These are phyloP conservation scores for Distichodus sexfasciatus DNA, from an alignment of 2,797 vertebrate genomes.

Conservation along the genomic window DNA sequence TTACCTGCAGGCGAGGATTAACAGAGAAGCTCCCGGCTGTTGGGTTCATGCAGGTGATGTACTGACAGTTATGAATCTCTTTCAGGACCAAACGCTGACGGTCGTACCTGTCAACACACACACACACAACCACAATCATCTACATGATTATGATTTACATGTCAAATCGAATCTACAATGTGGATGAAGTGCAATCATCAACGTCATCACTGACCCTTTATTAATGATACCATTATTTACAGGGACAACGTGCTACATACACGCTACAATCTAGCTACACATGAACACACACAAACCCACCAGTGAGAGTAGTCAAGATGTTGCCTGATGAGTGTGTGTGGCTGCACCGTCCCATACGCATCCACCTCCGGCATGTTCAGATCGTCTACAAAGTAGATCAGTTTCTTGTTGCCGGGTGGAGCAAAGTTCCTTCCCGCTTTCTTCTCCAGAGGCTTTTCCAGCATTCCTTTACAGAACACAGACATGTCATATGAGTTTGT, in stretches of 20 bases:
- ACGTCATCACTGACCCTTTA: no score
- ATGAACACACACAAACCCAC: conserved; percentile 50
- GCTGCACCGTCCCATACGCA: conserved; percentile 76
- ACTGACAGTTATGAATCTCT: conserved; percentile 91
- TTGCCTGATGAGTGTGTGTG: conserved; percentile 78
- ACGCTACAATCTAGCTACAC: no score
- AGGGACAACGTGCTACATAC: no score
- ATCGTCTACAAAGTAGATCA: conserved; percentile 82
- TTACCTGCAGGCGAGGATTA: conserved; percentile 87
- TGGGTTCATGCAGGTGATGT: conserved; percentile 91
- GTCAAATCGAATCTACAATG: no score
- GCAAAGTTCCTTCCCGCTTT: conserved; percentile 78
- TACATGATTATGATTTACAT: no score
- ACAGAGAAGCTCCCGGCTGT: conserved; percentile 91
- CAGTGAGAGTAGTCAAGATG: conserved; percentile 78
- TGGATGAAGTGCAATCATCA: no score
- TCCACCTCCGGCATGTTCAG: conserved; percentile 82
- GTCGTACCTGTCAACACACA: conserved; percentile 84
- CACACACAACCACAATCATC: background rate
- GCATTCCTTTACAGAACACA: no score
- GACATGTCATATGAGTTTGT: background rate
- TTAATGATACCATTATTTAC: no score
- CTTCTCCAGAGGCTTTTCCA: conserved; percentile 82
- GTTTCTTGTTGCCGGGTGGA: conserved; percentile 74
- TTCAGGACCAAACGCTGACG: conserved; percentile 88